A percentile compares a stretch with the other conserved stretches of the same genome.
These are phyloP conservation scores for Pungitius pungitius DNA, from an alignment of 2,113 vertebrate genomes.

Conservation along the genomic window DNA sequence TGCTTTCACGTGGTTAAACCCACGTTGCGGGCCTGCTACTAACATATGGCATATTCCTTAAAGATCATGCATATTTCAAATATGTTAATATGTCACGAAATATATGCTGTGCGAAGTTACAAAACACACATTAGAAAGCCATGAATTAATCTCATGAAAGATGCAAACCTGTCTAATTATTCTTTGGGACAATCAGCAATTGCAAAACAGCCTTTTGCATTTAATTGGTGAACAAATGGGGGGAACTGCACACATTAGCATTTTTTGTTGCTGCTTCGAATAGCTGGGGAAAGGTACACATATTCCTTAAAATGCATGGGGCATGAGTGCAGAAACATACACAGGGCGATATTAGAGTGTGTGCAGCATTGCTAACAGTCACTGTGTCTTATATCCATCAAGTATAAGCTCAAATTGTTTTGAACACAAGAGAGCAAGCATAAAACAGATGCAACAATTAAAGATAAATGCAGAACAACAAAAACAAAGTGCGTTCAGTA, in stretches of 20 bases:
- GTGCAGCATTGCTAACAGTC: conserved; percentile 2
- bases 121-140: conserved; percentile 67
- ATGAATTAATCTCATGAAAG: conserved; percentile 74
- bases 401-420: background rate
- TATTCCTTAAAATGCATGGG: conserved; percentile 4
- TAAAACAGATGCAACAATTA: conserved; percentile 11
- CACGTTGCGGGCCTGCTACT: conserved; percentile 22
- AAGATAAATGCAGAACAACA: conserved; percentile 1
- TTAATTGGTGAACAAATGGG: conserved; percentile 44
- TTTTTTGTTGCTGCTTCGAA: conserved; percentile 62
- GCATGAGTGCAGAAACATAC: background rate
- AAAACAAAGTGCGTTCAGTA: background rate
- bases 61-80: conserved; percentile 72
- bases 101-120: conserved; percentile 59
- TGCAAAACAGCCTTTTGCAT: conserved; percentile 65
- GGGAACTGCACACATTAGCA: conserved; percentile 41
- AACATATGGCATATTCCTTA: conserved; percentile 64
- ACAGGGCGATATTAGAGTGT: conserved; percentile 1
- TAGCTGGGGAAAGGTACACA: conserved; percentile 37
- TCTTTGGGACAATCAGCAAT: conserved; percentile 61
- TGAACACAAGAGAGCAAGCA: background rate
- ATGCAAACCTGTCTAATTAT: conserved; percentile 71
- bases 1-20: conserved; percentile 51
- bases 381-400: background rate
- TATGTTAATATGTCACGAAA: conserved; percentile 66